Evolutionary conservation across 1,140 invertebrate genomes (phyloP), one percentile per base, ranked within the genome.

Genomic region (Tetraneura akinire): DNA sequence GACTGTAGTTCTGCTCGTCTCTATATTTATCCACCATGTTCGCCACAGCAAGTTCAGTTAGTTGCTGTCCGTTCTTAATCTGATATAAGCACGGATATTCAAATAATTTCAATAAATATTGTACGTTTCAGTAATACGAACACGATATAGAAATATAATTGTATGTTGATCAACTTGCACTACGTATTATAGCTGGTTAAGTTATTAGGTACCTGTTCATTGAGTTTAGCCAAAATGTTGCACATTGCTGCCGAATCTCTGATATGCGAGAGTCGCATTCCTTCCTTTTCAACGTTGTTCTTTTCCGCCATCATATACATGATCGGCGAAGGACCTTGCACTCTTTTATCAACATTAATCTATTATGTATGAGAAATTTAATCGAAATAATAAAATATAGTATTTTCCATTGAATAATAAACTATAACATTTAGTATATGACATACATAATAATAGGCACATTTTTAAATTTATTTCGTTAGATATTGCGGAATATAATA

Each of bases 171-270:
- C n/a, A n/a, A n/a, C n/a, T n/a, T n/a, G n/a, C n/a, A n/a, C 32
- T 37, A 37, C 13, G 29, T n/a, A 32, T 49, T 21, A 29, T 16
- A 4, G 14, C 16, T 21, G 23, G 42, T 26, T n/a, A n/a, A n/a
- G n/a, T n/a, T n/a, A n/a, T n/a, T 74, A 82, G 78, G 83, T 84
- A 91, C 88, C 84, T 88, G 87, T 37, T 90, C 87, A 86, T 98
- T 94, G 80, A 99, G 86, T 87, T 96, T 96, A 49, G 91, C 89
- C 66, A 98, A 89, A 82, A 95, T 94, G 84, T 97, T 93, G 84
- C 95, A 96, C 85, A 98, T 90, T 1, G 96, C 96, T 0, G 95
- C 94, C 18, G 92, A 95, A 84, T 96, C 94, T 76, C 90, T 86
- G 13, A 95, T 85, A 86, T 98, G 94, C 5, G 96, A 93, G 70